Conservation (phyloP, 92 coral and sea anemone species). For the Zoanthus solanderi region DNA sequence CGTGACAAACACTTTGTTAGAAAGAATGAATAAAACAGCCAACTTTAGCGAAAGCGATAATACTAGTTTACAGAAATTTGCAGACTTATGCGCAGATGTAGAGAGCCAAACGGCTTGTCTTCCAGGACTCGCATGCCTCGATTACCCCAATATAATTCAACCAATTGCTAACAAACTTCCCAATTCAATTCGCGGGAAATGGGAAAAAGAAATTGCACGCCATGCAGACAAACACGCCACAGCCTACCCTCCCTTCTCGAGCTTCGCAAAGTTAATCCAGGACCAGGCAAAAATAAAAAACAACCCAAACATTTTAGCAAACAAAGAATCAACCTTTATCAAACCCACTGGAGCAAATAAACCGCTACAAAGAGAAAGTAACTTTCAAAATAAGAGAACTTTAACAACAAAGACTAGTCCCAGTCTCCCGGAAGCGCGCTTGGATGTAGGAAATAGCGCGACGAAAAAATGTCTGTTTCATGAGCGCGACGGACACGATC, state of each 20-base stretch:
- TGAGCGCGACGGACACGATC: background rate
- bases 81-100: constrained; percentile 62
- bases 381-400: background rate
- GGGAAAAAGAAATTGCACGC: constrained; percentile 52
- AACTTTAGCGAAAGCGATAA: constrained; percentile 51
- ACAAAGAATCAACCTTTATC: background rate
- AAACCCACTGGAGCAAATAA: background rate
- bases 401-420: background rate
- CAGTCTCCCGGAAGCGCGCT: background rate
- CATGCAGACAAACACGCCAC: constrained; percentile 27
- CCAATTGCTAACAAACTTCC: constrained; percentile 61
- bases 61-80: constrained; percentile 50
- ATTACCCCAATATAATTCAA: constrained; percentile 55
- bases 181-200: constrained; percentile 27
- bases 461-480: background rate
- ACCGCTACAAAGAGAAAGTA: background rate
- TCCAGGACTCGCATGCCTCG: constrained; percentile 62
- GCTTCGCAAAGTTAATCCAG: too few relatives aligned
- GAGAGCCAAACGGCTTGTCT: constrained; percentile 57
- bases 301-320: constrained; percentile 46
- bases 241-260: constrained; percentile 47
- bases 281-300: constrained; percentile 21
- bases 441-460: background rate
- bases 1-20: constrained; percentile 52
- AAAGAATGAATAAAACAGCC: constrained; percentile 46